A percentile compares a stretch with the other conserved stretches of the same genome.
Evolutionary conservation across 2,113 vertebrate genomes (phyloP).

Genomic region (Scomber japonicus): DNA sequence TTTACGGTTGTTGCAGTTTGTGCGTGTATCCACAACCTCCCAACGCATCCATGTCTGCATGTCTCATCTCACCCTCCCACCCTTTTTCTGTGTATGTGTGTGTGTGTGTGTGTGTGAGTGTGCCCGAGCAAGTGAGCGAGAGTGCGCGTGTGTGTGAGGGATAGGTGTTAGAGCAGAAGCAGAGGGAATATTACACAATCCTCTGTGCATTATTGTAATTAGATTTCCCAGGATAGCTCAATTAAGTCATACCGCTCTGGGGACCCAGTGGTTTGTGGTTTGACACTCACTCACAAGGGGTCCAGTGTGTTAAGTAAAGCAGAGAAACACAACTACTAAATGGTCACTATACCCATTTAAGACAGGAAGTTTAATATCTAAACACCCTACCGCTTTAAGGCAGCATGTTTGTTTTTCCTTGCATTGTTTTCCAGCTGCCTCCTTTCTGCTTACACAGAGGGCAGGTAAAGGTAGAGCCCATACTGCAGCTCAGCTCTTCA

Average conservation of each 20-base stretch:
- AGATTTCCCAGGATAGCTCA: constrained; percentile 85
- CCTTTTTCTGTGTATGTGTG: constrained; percentile 26
- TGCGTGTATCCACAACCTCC: constrained; percentile 49
- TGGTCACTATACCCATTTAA: constrained; percentile 52
- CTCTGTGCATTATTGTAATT: constrained; percentile 85
- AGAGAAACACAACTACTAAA: constrained; percentile 70
- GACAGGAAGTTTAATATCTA: constrained; percentile 18
- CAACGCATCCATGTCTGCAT: constrained; percentile 25
- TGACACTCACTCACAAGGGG: constrained; percentile 79
- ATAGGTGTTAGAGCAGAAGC: constrained; percentile 72
- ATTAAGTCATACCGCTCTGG: constrained; percentile 83
- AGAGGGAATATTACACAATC: constrained; percentile 77
- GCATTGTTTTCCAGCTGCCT: not conserved
- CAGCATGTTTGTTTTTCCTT: not conserved
- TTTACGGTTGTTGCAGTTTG: constrained; percentile 76
- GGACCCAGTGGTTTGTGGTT: constrained; percentile 79
- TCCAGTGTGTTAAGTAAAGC: constrained; percentile 81
- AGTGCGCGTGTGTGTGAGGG: constrained; percentile 25
- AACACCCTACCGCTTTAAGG: constrained; percentile 7
- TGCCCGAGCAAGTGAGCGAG: constrained; percentile 18
- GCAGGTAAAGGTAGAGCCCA: constrained; percentile 59
- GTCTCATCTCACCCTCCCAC: constrained; percentile 37
- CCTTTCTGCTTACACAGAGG: constrained; percentile 39
- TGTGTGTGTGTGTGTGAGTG: constrained; percentile 15
- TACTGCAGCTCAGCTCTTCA: constrained; percentile 44